phyloP scores from a whole-genome alignment of 2,797 vertebrate species.

The Falco rusticolus region DNA sequence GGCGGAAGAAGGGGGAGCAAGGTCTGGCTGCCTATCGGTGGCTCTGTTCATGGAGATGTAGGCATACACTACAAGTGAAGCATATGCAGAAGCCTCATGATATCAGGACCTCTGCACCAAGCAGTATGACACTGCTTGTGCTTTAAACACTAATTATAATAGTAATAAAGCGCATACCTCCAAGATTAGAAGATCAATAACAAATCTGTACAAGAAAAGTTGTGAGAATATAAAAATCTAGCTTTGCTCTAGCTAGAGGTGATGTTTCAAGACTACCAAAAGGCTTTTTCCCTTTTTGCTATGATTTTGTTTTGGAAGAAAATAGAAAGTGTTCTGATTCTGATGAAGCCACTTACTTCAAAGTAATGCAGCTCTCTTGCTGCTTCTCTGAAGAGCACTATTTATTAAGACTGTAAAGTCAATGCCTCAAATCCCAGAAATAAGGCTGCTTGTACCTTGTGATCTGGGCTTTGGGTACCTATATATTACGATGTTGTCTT shows the following conservation, averaged over 20 bases:
- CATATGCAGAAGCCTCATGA: background rate
- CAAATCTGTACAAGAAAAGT: background rate
- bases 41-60: background rate
- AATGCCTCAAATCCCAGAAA: background rate
- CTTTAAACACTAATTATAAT: background rate
- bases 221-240: background rate
- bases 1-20: background rate
- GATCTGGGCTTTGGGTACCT: background rate
- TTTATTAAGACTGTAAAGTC: background rate
- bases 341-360: background rate
- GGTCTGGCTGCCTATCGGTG: background rate
- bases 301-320: background rate
- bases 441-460: background rate
- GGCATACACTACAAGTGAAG: background rate
- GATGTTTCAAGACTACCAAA: background rate
- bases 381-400: background rate
- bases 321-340: background rate
- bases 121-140: background rate
- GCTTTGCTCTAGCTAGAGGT: background rate
- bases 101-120: background rate
- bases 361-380: background rate
- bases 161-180: background rate
- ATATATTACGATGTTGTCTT: background rate
- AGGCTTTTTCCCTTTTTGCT: background rate
- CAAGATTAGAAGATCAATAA: background rate